Evolutionary conservation across 2,113 vertebrate genomes (phyloP), one percentile per base, ranked within the genome.

Genomic region (Emydura subglobosa): DNA sequence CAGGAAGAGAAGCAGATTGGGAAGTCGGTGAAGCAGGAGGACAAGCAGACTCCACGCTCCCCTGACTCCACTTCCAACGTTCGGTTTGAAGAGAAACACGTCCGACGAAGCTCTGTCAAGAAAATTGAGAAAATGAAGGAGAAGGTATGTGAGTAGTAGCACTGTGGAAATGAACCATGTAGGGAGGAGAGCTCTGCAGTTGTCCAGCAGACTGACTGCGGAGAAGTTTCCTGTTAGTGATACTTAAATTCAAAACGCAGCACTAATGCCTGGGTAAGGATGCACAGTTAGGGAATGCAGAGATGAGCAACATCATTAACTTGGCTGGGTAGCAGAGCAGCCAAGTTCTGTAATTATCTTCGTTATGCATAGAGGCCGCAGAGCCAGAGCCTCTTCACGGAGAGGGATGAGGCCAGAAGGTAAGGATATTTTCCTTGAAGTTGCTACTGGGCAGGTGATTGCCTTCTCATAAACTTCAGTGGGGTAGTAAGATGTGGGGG

Each of bases 111-210:
- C 98, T 99, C 99, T 0, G 99, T 99, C 65, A 99, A 99, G 57
- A 99, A 99, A 97, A 99, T 99, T 1, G 99, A 99, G 97, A 99
- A 99, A 94, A 99, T 99, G 99, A 99, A 99, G 97, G 99, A 99
- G 97, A 99, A 99, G 99, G 99, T 99, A 92, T 1, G 16, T 76
- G 0, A 16, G 2, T 4, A 5, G 9, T 4, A 1, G n/a, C 25
- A 16, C 47, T 55, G 2, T 34, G 39, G 61, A 72, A 83, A 29
- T 19, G 50, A 57, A 44, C 10, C 12, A n/a, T 84, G 25, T n/a
- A 7, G 55, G 42, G 50, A 68, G 29, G 59, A 39, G 27, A 65
- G 10, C 42, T 89, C 19, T 13, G 31, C 47, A 80, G 78, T 79
- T 65, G 50, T 72, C 22, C 42, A 65, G 21, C 31, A 86, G 13